phyloP scores from a whole-genome alignment of 1,140 invertebrate species.

The Drosophila lacteicornis region DNA sequence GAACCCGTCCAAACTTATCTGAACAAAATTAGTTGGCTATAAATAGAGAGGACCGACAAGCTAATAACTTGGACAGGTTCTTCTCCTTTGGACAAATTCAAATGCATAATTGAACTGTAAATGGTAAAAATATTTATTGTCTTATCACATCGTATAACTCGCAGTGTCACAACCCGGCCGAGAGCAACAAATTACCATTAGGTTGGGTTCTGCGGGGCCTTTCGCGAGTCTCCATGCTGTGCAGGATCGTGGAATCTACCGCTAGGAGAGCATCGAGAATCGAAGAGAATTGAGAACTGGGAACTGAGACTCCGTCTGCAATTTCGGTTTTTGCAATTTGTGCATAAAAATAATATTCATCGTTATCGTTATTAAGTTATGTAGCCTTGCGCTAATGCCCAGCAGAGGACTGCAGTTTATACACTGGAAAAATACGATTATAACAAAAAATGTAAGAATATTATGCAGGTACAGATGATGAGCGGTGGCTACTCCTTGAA shows the following conservation, averaged over 20 bases:
- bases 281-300: not conserved
- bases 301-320: slow-evolving; percentile 6
- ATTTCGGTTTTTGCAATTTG: slow-evolving; percentile 62
- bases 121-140: slow-evolving; percentile 82
- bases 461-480: not conserved
- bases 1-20: slow-evolving; percentile 8
- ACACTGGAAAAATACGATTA: not conserved
- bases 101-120: slow-evolving; percentile 70
- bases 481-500: too few species aligned
- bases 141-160: slow-evolving; percentile 83
- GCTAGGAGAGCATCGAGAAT: slow-evolving; percentile 32
- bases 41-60: slow-evolving; percentile 21
- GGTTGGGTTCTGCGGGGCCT: slow-evolving; percentile 1
- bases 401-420: not conserved
- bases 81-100: slow-evolving; percentile 49
- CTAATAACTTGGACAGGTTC: slow-evolving; percentile 35
- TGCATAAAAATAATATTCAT: slow-evolving; percentile 83
- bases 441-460: not conserved
- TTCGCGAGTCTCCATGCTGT: not conserved
- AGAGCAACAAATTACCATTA: slow-evolving; percentile 49
- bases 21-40: slow-evolving; percentile 23
- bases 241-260: slow-evolving; percentile 35
- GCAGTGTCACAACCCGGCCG: slow-evolving; percentile 65
- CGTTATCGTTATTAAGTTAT: slow-evolving; percentile 83
- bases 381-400: slow-evolving; percentile 76